Evolutionary conservation across 2,797 vertebrate species (phyloP).

Genomic region (Amazona finschi): DNA sequence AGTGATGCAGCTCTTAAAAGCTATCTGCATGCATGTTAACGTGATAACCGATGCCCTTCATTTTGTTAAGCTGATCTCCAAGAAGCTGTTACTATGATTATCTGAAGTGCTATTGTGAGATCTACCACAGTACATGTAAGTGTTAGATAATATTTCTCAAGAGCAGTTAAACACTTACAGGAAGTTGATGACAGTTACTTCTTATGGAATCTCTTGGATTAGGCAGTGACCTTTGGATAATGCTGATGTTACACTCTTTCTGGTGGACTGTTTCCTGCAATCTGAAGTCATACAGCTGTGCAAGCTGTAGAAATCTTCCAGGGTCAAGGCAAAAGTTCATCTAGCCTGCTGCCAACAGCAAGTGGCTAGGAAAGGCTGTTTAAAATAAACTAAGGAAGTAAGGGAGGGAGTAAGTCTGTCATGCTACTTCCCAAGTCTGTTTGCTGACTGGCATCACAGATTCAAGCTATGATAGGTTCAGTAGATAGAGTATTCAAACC

Average conservation of each 20-base stretch:
- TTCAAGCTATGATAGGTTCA: neutral
- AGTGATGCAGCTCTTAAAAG: neutral
- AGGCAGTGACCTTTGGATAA: neutral
- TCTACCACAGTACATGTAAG: neutral
- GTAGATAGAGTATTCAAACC: neutral
- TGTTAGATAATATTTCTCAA: neutral
- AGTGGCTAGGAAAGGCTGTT: neutral
- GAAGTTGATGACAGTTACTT: neutral
- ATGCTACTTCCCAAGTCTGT: neutral
- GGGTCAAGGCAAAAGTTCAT: neutral
- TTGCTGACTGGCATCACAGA: neutral
- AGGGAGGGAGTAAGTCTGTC: neutral
- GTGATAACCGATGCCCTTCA: rapidly evolving
- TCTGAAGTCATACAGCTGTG: neutral
- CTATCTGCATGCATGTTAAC: neutral
- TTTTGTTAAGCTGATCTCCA: neutral
- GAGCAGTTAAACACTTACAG: neutral
- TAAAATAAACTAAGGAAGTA: neutral
- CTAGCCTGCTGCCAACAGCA: neutral
- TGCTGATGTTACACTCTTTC: neutral
- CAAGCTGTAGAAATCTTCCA: neutral
- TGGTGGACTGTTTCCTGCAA: neutral
- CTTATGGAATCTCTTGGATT: neutral
- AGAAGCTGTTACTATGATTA: neutral
- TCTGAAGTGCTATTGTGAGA: neutral